These are phyloP conservation scores for Bicyclus anynana DNA, from an alignment of 1,140 invertebrate species.

Conservation along the genomic window DNA sequence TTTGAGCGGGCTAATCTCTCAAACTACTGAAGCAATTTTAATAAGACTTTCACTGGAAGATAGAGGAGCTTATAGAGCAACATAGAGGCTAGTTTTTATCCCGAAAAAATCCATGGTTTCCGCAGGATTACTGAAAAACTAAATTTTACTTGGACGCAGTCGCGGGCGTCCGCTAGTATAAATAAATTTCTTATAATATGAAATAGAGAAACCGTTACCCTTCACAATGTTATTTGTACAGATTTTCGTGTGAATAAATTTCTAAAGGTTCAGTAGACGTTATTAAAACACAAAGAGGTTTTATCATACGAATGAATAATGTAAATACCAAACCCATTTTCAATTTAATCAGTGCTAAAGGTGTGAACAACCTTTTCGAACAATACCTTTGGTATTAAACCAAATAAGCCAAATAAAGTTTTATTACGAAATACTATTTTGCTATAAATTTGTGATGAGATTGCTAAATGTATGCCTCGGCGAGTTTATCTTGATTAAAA, in stretches of 20 bases:
- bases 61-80: too few species aligned
- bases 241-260: constrained; percentile 18
- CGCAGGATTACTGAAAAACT: too few species aligned
- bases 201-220: neutral
- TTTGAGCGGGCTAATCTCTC: too few species aligned
- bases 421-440: constrained; percentile 15
- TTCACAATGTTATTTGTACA: constrained; percentile 6
- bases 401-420: constrained; percentile 24
- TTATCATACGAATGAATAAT: constrained; percentile 34
- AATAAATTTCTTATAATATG: neutral
- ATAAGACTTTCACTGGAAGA: too few species aligned
- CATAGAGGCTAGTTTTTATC: too few species aligned
- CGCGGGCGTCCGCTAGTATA: too few species aligned
- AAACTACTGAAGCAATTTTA: too few species aligned
- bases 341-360: constrained; percentile 29
- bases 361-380: constrained; percentile 30
- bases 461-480: neutral
- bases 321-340: constrained; percentile 24
- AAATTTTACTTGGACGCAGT: too few species aligned
- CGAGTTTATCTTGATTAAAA: neutral
- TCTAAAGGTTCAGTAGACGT: constrained; percentile 10
- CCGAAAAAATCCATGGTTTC: too few species aligned
- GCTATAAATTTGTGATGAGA: constrained; percentile 10
- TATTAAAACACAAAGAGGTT: constrained; percentile 37
- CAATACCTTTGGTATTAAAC: constrained; percentile 27